Evolutionary conservation across 2,888 invertebrate species (phyloP), one percentile per base, ranked within the genome.

Genomic region (Eupsilia transversa): DNA sequence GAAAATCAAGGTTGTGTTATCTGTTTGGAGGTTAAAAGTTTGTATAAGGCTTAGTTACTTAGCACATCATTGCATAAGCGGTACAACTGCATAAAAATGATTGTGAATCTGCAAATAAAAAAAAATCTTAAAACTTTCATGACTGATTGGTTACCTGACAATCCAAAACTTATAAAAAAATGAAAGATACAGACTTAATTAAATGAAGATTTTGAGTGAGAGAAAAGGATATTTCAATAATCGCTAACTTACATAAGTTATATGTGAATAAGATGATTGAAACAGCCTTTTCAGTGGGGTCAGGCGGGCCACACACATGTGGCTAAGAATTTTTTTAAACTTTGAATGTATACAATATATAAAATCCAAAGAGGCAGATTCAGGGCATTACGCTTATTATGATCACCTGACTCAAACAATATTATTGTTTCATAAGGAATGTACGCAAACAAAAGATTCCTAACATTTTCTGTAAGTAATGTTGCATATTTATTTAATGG

Each of bases 1-100:
- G 71, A 84, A 79, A 77, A 76, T 73, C 82, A 87, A 89, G 87
- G 88, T 77, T 74, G n/a, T 72, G 73, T 83, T 87, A 87, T 73
- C 80, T 72, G 27, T 35, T 68, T 61, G 23, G 30, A 77, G 68
- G 61, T 69, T 63, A 61, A 69, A 72, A 54, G 33, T 68, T 77
- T 75, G 61, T 60, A 3, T 65, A 69, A 73, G 52, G 66, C 68
- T 74, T 41, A 69, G 20, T 60, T 54, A 74, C 35, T 79, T 80
- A 74, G 56, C 63, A 67, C 3, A 1, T 10, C 17, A 64, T 52
- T 74, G 46, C 46, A 4, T 43, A 54, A 27, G 30, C 23, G 56
- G 33, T 38, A 27, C 56, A 59, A 59, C 54, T 30, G 20, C 17
- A 54, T 35, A n/a, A 20, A 49, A 74, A 52, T 23, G 2, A 49